Percentiles rank a stretch among this genome's conserved stretches.
Evolutionary conservation across 1,140 invertebrate genomes (phyloP).

Genomic region (Nasonia vitripennis): DNA sequence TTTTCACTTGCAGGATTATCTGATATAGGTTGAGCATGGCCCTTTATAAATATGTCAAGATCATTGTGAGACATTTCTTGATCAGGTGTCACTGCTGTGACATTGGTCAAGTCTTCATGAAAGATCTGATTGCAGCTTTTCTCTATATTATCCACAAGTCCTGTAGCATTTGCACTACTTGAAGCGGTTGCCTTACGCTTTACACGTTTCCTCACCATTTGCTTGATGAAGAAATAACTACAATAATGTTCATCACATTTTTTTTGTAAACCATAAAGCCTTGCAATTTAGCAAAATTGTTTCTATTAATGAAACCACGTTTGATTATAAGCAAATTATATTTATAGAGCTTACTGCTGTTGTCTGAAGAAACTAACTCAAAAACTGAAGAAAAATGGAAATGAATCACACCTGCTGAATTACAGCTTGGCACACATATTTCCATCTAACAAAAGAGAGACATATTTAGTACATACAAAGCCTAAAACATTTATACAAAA

Average conservation of each 20-base stretch:
- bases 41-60: slow-evolving; percentile 61
- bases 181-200: slow-evolving; percentile 57
- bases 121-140: slow-evolving; percentile 49
- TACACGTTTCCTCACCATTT: slow-evolving; percentile 60
- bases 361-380: slow-evolving; percentile 32
- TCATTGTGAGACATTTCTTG: slow-evolving; percentile 58
- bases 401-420: slow-evolving; percentile 31
- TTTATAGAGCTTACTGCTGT: slow-evolving; percentile 13
- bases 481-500: background rate
- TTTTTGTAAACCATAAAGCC: background rate
- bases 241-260: slow-evolving; percentile 33
- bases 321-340: slow-evolving; percentile 16
- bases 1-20: slow-evolving; percentile 57
- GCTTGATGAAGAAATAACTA: slow-evolving; percentile 38
- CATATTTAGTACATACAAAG: slow-evolving; percentile 45
- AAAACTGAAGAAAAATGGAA: slow-evolving; percentile 18
- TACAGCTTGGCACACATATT: slow-evolving; percentile 32
- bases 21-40: slow-evolving; percentile 58
- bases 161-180: slow-evolving; percentile 50
- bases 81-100: slow-evolving; percentile 50
- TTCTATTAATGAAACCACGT: background rate
- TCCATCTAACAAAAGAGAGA: slow-evolving; percentile 39
- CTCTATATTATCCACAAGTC: slow-evolving; percentile 54
- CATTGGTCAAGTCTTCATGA: slow-evolving; percentile 52
- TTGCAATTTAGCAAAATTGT: background rate